These are phyloP conservation scores for Sinopyrophorus schimmeli DNA, from an alignment of 2,888 invertebrate species.

Conservation along the genomic window DNA sequence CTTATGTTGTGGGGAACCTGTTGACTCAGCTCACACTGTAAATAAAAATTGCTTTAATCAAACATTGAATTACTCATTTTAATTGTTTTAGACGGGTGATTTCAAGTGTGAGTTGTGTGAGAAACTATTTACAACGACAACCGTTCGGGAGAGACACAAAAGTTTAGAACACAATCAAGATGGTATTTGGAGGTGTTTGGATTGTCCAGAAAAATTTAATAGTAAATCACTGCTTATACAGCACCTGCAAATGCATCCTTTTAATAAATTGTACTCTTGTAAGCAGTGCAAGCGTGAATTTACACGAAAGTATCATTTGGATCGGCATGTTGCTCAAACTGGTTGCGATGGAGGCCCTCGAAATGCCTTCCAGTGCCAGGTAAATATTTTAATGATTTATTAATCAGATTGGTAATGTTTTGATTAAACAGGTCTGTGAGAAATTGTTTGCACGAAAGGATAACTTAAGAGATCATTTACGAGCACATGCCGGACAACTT, in stretches of 20 bases:
- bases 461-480: constrained; percentile 71
- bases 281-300: constrained; percentile 71
- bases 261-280: constrained; percentile 66
- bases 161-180: constrained; percentile 69
- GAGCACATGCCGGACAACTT: constrained; percentile 66
- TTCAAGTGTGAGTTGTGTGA: constrained; percentile 65
- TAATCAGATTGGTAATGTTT: neutral
- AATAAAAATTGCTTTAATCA: constrained; percentile 1
- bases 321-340: constrained; percentile 69
- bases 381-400: constrained; percentile 41
- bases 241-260: constrained; percentile 70
- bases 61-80: neutral
- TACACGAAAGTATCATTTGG: constrained; percentile 74
- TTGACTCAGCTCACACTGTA: constrained; percentile 60
- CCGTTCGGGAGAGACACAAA: constrained; percentile 68
- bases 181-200: constrained; percentile 64
- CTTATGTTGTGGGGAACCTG: constrained; percentile 63
- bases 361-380: constrained; percentile 62
- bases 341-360: constrained; percentile 66
- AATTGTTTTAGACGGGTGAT: constrained; percentile 56
- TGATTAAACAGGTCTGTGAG: constrained; percentile 63
- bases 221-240: constrained; percentile 64
- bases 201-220: constrained; percentile 70
- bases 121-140: constrained; percentile 72
- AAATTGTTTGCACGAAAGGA: constrained; percentile 71